phyloP scores from a whole-genome alignment of 92 coral and sea anemone species.

The Phenganax stokvisi region DNA sequence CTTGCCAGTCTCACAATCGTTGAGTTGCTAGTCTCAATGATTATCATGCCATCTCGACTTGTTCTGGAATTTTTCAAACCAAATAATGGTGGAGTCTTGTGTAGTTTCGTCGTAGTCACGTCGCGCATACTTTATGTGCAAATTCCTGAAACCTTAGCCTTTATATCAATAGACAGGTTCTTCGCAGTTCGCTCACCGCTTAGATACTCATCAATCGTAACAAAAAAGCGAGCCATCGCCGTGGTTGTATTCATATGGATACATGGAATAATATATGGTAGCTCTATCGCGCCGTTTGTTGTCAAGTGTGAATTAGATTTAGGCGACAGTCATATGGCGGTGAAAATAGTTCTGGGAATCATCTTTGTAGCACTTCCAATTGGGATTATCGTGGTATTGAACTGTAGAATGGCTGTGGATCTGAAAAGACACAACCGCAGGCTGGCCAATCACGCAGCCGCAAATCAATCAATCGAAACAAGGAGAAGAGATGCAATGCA shows the following conservation, averaged over 20 bases:
- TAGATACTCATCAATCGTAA: constrained; percentile 1
- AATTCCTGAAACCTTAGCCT: background rate
- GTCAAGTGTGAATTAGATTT: background rate
- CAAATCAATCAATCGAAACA: background rate
- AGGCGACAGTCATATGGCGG: background rate
- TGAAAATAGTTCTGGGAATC: background rate
- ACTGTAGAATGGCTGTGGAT: background rate
- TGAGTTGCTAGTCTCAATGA: background rate
- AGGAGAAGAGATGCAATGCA: background rate
- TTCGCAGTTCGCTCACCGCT: background rate
- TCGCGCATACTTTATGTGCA: background rate
- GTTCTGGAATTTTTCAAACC: background rate
- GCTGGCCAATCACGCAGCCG: background rate
- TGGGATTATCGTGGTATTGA: background rate
- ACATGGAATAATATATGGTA: background rate
- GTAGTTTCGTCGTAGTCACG: background rate
- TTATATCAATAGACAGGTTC: constrained; percentile 1
- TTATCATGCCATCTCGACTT: constrained; percentile 4
- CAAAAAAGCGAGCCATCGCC: constrained; percentile 4
- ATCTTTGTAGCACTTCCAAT: background rate
- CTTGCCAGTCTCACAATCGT: constrained; percentile 7
- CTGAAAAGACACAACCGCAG: background rate
- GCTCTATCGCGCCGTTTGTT: background rate
- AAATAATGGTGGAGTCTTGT: background rate
- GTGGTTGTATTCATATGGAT: constrained; percentile 16